A percentile compares a stretch with the other conserved stretches of the same genome.
Conservation (phyloP, 2,113 vertebrate species). For the Indicator indicator region DNA sequence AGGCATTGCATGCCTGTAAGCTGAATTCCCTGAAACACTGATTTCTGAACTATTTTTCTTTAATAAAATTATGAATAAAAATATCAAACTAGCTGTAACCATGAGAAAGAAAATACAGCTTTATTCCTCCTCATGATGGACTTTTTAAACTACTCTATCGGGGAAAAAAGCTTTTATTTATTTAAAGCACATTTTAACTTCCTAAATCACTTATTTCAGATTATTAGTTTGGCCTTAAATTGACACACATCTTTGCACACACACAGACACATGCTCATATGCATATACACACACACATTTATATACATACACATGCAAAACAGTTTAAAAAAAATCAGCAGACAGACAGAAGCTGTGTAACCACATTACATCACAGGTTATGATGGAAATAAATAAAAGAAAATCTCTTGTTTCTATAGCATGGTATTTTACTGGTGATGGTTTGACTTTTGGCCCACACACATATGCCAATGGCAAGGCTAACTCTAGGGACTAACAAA, state of each 20-base stretch:
- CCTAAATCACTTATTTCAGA: slow-evolving; percentile 23
- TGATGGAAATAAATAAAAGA: slow-evolving; percentile 61
- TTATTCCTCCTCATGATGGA: background rate
- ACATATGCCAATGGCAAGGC: slow-evolving; percentile 84
- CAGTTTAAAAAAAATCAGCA: slow-evolving; percentile 14
- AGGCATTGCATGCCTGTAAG: background rate
- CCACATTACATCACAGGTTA: slow-evolving; percentile 74
- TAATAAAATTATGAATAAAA: background rate
- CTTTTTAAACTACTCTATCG: slow-evolving; percentile 2
- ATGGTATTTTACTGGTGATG: slow-evolving; percentile 74
- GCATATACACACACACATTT: background rate
- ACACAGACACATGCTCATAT: background rate
- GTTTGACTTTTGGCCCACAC: slow-evolving; percentile 85
- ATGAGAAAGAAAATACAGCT: background rate
- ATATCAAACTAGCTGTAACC: background rate
- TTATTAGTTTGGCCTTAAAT: background rate
- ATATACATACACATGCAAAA: background rate
- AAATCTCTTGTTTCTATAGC: slow-evolving; percentile 68
- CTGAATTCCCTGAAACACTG: background rate
- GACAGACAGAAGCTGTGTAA: slow-evolving; percentile 50
- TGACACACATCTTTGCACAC: background rate
- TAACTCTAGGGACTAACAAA: slow-evolving; percentile 84
- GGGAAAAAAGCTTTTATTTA: slow-evolving; percentile 43
- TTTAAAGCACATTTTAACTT: slow-evolving; percentile 38
- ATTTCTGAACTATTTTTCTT: background rate